Evolutionary conservation across 2,888 invertebrate genomes (phyloP), one percentile per base, ranked within the genome.

Genomic region (Leucophora obtusa): DNA sequence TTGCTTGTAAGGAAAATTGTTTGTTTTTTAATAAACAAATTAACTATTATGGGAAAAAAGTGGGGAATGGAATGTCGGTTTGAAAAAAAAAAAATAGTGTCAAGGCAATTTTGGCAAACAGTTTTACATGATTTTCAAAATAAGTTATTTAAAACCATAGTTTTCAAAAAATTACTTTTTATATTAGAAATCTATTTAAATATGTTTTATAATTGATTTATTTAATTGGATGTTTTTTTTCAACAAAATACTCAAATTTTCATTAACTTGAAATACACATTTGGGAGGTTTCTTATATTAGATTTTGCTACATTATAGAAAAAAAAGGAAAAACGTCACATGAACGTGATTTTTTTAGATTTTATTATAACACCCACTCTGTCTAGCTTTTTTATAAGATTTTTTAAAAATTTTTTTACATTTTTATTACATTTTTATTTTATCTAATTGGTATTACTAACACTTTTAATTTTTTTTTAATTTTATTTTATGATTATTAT

Each of bases 231-330:
- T 43, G 21, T 21, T 11, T 18, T 54, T 35, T 18, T 47, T 58
- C 15, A n/a, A 35, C 18, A 69, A 54, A 14, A 53, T 58, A 4
- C 15, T 43, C 53, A 21, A 63, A 69, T 66, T 56, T 33, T 43
- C 58, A 53, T 58, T 58, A 53, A 47, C 43, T 70, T 53, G 58
- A 75, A 80, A 80, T 71, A 80, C 71, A 75, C 79, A 80, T 76
- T 80, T 80, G 80, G 80, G 80, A 80, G 80, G 80, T 75, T 80
- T 76, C 75, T 63, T 63, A 58, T 60, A 43, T 69, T 75, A 28
- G 7, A 28, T 33, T 33, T 62, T 69, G 15, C 69, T 56, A 62
- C 43, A 62, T 7, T 69, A 11, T 65, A 33, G 62, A 28, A 70
- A n/a, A 59, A 28, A 18, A 47, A 51, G 17, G 59, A 65, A 60